phyloP scores from a whole-genome alignment of 1,140 invertebrate species.

The Psix sp. region DNA sequence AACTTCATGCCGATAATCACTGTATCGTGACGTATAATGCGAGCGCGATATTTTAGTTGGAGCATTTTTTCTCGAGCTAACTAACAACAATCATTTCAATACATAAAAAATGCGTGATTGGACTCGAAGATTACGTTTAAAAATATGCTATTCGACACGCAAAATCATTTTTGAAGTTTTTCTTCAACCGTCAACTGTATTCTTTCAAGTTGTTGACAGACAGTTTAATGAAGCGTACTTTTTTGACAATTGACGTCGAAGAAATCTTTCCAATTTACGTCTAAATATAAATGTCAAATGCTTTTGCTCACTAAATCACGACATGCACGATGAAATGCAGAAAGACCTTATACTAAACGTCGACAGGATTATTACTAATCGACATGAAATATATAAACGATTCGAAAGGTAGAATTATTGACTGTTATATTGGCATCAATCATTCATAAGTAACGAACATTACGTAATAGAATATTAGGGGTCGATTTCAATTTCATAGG shows the following conservation, averaged over 20 bases:
- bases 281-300: conserved; percentile 50
- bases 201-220: conserved; percentile 57
- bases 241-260: conserved; percentile 48
- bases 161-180: conserved; percentile 62
- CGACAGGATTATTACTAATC: conserved; percentile 22
- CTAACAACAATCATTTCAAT: conserved; percentile 69
- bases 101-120: conserved; percentile 68
- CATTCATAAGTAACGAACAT: conserved; percentile 38
- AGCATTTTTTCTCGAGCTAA: conserved; percentile 60
- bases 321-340: conserved; percentile 3
- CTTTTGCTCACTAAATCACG: conserved; percentile 18
- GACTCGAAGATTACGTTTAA: conserved; percentile 60
- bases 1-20: conserved; percentile 75
- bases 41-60: conserved; percentile 65
- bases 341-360: conserved; percentile 13
- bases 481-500: conserved; percentile 58
- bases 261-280: conserved; percentile 38
- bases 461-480: conserved; percentile 55
- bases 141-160: conserved; percentile 64
- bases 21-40: conserved; percentile 71
- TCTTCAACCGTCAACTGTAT: conserved; percentile 21
- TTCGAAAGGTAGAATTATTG: conserved; percentile 24
- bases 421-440: conserved; percentile 41
- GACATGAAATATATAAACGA: conserved; percentile 39
- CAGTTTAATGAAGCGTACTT: conserved; percentile 57